Conservation (phyloP, 2,113 vertebrate species). For the Thamnophis sirtalis region DNA sequence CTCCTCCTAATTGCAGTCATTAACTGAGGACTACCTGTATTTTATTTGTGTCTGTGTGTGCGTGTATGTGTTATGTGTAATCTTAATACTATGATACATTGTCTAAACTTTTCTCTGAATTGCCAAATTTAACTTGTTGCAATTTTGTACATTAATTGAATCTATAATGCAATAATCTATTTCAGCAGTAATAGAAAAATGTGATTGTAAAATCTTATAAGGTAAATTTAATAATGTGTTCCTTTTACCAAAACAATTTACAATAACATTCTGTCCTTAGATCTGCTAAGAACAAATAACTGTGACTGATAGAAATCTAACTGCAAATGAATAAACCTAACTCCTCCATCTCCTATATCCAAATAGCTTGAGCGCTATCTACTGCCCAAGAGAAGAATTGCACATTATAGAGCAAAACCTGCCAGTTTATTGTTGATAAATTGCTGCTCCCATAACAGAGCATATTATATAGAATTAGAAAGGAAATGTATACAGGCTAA, state of each 20-base stretch:
- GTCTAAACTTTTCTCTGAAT: background rate
- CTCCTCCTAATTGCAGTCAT: background rate
- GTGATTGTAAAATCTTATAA: background rate
- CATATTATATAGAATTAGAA: background rate
- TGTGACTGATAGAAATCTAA: background rate
- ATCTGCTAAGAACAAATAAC: background rate
- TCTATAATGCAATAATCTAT: background rate
- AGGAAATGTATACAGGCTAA: constrained; percentile 11
- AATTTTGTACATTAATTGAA: background rate
- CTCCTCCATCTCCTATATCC: background rate
- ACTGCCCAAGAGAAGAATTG: constrained; percentile 50
- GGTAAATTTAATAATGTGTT: background rate
- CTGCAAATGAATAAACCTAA: background rate
- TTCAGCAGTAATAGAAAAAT: background rate
- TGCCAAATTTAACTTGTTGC: background rate
- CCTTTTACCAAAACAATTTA: background rate
- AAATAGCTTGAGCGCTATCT: constrained; percentile 66
- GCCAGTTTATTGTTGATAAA: fast-evolving
- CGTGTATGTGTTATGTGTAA: background rate
- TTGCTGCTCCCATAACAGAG: background rate
- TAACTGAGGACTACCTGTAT: background rate
- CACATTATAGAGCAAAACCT: background rate
- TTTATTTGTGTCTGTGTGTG: background rate
- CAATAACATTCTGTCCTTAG: background rate
- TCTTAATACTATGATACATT: background rate